Percentiles rank a stretch among this genome's conserved stretches.
These are phyloP conservation scores for Labeo calbasu DNA, from an alignment of 2,797 vertebrate species.

Conservation along the genomic window DNA sequence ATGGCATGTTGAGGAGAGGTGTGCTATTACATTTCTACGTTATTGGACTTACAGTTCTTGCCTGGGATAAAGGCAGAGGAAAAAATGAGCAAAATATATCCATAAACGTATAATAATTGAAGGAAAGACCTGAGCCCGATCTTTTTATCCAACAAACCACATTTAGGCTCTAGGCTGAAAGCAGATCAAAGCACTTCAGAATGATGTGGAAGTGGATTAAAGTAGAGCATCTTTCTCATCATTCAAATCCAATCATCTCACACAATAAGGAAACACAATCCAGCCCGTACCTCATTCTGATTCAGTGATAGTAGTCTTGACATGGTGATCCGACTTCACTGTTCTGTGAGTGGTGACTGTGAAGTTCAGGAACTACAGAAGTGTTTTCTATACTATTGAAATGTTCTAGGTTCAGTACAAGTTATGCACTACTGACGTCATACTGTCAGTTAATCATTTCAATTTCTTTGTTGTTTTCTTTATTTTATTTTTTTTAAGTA, in stretches of 20 bases:
- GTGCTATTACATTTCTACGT: not conserved
- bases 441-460: not conserved
- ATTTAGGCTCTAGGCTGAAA: not conserved
- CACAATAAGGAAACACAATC: slow-evolving; percentile 6
- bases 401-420: not conserved
- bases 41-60: not conserved
- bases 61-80: not conserved
- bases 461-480: no score
- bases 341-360: not conserved
- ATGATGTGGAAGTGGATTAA: slow-evolving; percentile 38
- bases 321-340: not conserved
- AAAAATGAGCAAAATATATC: not conserved
- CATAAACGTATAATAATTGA: not conserved
- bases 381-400: not conserved
- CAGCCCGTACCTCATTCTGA: not conserved
- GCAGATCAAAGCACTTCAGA: slow-evolving; percentile 33
- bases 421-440: not conserved
- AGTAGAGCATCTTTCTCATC: slow-evolving; percentile 21
- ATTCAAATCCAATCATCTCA: slow-evolving; percentile 34
- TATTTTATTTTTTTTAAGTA: no score
- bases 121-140: not conserved
- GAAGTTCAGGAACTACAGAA: not conserved
- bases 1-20: not conserved
- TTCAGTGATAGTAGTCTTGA: not conserved
- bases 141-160: not conserved